These are phyloP conservation scores for Macaca fascicularis DNA, from an alignment of 2,113 vertebrate species.

Conservation along the genomic window DNA sequence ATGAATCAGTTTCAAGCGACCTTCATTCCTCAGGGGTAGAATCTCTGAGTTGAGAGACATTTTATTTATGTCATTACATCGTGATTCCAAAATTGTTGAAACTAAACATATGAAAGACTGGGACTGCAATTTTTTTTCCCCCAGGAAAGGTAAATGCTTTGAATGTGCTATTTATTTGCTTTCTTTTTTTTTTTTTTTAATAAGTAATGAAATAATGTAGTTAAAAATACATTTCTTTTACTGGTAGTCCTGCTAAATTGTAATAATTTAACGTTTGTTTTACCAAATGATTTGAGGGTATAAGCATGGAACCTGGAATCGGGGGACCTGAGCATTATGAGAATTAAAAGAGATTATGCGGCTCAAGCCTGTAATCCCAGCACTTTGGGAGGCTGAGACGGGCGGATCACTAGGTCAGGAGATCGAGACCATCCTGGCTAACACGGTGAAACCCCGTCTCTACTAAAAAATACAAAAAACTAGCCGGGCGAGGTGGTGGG, in stretches of 20 bases:
- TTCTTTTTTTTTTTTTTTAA: background rate
- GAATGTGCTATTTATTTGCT: background rate
- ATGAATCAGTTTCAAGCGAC: background rate
- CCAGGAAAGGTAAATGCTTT: background rate
- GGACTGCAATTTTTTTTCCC: background rate
- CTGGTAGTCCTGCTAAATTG: background rate
- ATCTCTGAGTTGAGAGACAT: background rate
- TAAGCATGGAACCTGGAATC: background rate
- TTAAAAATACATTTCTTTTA: constrained; percentile 22
- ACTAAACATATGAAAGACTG: background rate
- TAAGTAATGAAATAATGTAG: background rate
- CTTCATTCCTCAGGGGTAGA: background rate
- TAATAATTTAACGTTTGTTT: background rate
- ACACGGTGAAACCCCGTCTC: too few relatives aligned
- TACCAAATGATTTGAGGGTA: background rate
- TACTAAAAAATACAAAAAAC: too few relatives aligned
- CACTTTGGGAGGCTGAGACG: too few relatives aligned
- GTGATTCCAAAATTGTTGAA: background rate
- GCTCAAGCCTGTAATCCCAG: too few relatives aligned
- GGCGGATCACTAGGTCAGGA: too few relatives aligned
- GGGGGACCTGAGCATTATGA: background rate
- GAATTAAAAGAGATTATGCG: background rate
- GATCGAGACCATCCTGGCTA: too few relatives aligned
- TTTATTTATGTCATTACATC: background rate
- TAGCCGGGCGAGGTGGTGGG: too few relatives aligned